Evolutionary conservation across 2,113 vertebrate species (phyloP), one percentile per base, ranked within the genome.

Genomic region (Anser brachyrhynchus): DNA sequence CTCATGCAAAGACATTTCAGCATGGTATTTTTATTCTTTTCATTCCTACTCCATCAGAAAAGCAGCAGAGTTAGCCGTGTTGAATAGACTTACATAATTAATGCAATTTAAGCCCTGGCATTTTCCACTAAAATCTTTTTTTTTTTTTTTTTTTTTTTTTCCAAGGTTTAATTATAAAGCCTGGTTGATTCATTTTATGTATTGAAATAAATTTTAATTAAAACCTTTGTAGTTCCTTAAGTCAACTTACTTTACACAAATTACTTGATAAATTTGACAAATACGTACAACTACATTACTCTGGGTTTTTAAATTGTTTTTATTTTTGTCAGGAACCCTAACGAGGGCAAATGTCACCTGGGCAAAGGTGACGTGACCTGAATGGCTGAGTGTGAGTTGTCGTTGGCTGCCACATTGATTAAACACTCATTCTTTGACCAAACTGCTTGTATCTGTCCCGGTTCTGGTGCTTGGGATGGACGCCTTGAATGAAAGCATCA

Each of bases 161-260:
- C 71, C 65, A 71, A 90, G 55, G 59, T 79, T 90, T 96, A 95
- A 97, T 96, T 92, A 91, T 70, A 85, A 87, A 92, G 75, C 74
- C 49, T n/a, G 3, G 5, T 79, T n/a, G 39, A 86, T 87, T 94
- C 44, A 29, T 84, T 87, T 87, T 84, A 55, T 7, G 19, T 35
- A 62, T 21, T 61, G 43, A 82, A 66, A 87, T 54, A 57, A 67
- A 55, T 87, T 84, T 91, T 90, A 94, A 94, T 96, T 96, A 92
- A 93, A 95, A 81, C 21, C 59, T 93, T 13, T 57, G 28, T 44
- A 52, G 69, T 46, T 20, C 22, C 94, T 94, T 72, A 87, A 87
- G 21, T 58, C 52, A 57, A 61, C 70, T 65, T 91, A 43, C 46
- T 93, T 82, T 69, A 72, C 19, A 74, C 20, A 77, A 66, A 81